These are phyloP conservation scores for Ommatoiulus sabulosus DNA, from an alignment of 2,888 invertebrate species.

Conservation along the genomic window DNA sequence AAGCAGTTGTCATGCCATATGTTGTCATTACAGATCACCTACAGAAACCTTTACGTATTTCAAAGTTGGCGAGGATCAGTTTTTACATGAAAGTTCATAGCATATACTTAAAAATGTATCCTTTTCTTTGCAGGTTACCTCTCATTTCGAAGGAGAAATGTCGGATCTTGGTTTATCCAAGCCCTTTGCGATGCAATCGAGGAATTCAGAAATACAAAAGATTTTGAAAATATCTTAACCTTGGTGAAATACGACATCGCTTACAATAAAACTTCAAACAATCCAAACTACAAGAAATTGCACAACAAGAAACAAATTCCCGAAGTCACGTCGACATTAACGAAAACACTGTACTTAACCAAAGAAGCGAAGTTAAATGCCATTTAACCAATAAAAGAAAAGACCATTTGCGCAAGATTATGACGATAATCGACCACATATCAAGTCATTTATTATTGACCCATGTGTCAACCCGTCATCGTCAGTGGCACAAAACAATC, in stretches of 20 bases:
- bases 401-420: no score
- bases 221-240: conserved; percentile 24
- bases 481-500: background rate
- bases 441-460: no score
- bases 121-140: background rate
- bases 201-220: background rate
- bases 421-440: no score
- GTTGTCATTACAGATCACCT: no score
- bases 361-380: background rate
- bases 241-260: conserved; percentile 44
- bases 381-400: no score
- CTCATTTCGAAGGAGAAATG: background rate
- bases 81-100: no score
- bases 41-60: no score
- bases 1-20: no score
- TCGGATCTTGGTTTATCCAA: conserved; percentile 30
- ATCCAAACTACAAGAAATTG: background rate
- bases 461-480: background rate
- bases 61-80: no score
- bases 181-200: conserved; percentile 41
- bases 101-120: no score
- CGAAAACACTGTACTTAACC: background rate
- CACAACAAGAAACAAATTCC: conserved; percentile 35
- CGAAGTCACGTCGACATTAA: background rate
- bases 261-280: background rate